phyloP scores from a whole-genome alignment of 2,888 invertebrate species.

The Copidosoma aretas region DNA sequence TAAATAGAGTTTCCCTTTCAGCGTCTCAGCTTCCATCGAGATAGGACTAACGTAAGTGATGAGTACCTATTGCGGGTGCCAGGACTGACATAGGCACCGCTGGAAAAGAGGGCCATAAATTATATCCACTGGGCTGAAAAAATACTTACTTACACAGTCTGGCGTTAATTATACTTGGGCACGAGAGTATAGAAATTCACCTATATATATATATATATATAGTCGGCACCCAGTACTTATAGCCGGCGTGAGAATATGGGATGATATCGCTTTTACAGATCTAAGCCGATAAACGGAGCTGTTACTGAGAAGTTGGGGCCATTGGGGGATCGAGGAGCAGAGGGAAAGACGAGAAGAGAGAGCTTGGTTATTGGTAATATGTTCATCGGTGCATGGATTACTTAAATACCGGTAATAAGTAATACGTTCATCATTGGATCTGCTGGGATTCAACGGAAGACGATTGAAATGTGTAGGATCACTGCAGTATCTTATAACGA shows the following conservation, averaged over 20 bases:
- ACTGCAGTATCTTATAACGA: no score
- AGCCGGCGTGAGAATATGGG: neutral
- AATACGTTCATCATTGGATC: conserved; percentile 31
- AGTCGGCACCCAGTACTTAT: neutral
- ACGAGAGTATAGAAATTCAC: conserved; percentile 22
- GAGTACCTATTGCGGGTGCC: no score
- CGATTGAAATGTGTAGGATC: conserved; percentile 34
- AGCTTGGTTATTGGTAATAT: neutral
- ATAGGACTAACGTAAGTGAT: no score
- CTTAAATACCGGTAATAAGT: conserved; percentile 39
- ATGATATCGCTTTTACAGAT: conserved; percentile 9
- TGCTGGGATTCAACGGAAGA: conserved; percentile 30
- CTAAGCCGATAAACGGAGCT: conserved; percentile 22
- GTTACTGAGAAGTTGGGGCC: neutral
- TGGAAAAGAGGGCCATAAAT: no score
- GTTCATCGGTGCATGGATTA: conserved; percentile 31
- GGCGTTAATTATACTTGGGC: neutral
- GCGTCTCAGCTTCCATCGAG: no score
- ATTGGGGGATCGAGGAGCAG: neutral
- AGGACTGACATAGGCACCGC: no score
- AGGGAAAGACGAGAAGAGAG: conserved; percentile 23
- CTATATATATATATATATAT: neutral
- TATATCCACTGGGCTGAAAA: no score
- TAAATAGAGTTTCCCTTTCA: no score
- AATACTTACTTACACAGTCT: no score